Evolutionary conservation across 2,113 vertebrate genomes (phyloP).

Genomic region (Psammodynastes pulverulentus): DNA sequence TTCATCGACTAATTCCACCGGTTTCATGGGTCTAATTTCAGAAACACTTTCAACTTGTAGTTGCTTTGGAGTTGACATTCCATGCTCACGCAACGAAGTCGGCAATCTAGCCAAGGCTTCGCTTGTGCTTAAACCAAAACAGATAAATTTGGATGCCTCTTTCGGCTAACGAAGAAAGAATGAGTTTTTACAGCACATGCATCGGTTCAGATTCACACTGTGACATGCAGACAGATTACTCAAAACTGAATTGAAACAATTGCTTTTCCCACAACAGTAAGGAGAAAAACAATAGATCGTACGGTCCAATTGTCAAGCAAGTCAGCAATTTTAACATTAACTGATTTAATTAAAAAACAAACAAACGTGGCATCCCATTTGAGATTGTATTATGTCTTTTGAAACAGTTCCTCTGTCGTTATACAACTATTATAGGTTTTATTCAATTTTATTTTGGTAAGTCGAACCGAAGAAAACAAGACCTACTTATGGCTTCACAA

Average conservation of each 20-base stretch:
- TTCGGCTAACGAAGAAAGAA: constrained; percentile 61
- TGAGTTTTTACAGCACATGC: constrained; percentile 72
- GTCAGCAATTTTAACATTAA: constrained; percentile 48
- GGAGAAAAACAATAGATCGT: constrained; percentile 49
- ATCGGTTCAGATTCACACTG: constrained; percentile 69
- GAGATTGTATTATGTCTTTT: constrained; percentile 37
- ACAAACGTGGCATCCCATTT: too few species aligned
- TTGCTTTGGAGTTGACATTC: constrained; percentile 39
- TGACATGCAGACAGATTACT: constrained; percentile 79
- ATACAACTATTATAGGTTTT: constrained; percentile 58
- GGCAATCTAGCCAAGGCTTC: constrained; percentile 55
- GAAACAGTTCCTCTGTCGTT: constrained; percentile 59
- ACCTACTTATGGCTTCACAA: constrained; percentile 43
- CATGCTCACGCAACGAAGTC: constrained; percentile 46
- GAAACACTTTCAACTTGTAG: constrained; percentile 63
- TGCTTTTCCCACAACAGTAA: constrained; percentile 58
- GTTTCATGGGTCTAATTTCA: constrained; percentile 48
- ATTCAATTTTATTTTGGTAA: constrained; percentile 60
- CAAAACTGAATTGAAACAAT: constrained; percentile 68
- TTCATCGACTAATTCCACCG: constrained; percentile 18
- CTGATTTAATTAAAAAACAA: too few species aligned
- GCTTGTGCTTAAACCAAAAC: constrained; percentile 56
- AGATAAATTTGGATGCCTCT: constrained; percentile 61
- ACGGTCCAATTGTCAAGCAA: constrained; percentile 54
- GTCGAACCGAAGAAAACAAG: constrained; percentile 60